Evolutionary conservation across 2,888 invertebrate species (phyloP), one percentile per base, ranked within the genome.

Genomic region (Catocala sponsa): DNA sequence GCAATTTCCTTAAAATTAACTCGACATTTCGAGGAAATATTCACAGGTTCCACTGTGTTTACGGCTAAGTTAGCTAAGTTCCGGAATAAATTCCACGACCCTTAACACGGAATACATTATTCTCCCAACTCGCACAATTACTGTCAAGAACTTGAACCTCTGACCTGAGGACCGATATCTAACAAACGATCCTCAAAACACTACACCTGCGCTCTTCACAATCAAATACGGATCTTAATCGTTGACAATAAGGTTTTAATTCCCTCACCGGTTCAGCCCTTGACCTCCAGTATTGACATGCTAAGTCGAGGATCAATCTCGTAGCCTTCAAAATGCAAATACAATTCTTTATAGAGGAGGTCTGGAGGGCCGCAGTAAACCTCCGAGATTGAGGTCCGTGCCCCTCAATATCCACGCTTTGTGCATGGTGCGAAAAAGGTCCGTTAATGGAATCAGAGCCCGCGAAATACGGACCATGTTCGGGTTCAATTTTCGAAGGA

Each of bases 371-470:
- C 66, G 80, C 80, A 80, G 82, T 84, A 85, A 86, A 84, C 84
- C 87, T 81, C 73, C 68, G 84, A 83, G 88, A 88, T 89, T 87
- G 89, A 83, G 82, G 82, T 81, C 79, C 78, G 80, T 79, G 72
- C 65, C 80, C 85, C 82, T 81, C 87, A 85, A 90, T 87, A 88
- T 86, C 85, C 83, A 82, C 79, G 79, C 86, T 91, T 91, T 91
- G 91, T 89, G 83, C 79, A 72, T 67, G 74, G 78, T 78, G 82
- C 81, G 83, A 84, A 80, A 85, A 88, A 85, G 88, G 88, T 83
- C 83, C 80, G 87, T 84, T 93, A 93, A 93, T 93, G 90, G 92
- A 91, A 92, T 91, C 88, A 90, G 82, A 62, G 65, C 76, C 77
- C 63, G 63, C 75, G 67, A 68, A 79, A 76, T 79, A 72, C 76